Evolutionary conservation across 2,113 vertebrate species (phyloP).

Genomic region (Neolamprologus ventralis): DNA sequence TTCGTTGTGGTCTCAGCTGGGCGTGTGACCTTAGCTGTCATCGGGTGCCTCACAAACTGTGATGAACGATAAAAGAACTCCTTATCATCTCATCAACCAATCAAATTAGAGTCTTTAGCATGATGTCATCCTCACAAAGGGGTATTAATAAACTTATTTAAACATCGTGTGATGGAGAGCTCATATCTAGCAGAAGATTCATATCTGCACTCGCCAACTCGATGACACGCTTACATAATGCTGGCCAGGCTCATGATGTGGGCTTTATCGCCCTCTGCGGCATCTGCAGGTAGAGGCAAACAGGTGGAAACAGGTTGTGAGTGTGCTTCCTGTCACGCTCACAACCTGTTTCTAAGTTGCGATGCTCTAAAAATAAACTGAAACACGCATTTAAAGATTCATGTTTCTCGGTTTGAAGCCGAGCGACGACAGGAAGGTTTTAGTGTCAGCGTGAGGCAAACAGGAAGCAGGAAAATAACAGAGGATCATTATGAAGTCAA

Average conservation of each 20-base stretch:
- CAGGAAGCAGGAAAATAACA: not conserved
- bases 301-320: not conserved
- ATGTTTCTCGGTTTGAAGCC: not conserved
- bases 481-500: not conserved
- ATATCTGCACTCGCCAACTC: not conserved
- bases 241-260: not conserved
- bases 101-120: not conserved
- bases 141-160: not conserved
- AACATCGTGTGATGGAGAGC: not conserved
- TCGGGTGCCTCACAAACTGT: not conserved
- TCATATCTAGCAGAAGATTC: not conserved
- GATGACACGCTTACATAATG: not conserved
- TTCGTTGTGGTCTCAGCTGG: not conserved
- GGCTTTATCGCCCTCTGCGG: not conserved
- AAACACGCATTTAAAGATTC: not conserved
- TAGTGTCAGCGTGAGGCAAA: not conserved
- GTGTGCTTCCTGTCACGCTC: not conserved
- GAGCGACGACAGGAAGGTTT: not conserved
- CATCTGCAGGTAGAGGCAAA: not conserved
- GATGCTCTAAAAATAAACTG: not conserved
- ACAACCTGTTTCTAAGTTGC: not conserved
- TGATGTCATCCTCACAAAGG: not conserved
- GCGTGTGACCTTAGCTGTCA: not conserved
- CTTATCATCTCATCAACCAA: constrained; percentile 30
- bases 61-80: not conserved